Conservation (phyloP, 2,113 vertebrate species). For the Alligator sinensis region DNA sequence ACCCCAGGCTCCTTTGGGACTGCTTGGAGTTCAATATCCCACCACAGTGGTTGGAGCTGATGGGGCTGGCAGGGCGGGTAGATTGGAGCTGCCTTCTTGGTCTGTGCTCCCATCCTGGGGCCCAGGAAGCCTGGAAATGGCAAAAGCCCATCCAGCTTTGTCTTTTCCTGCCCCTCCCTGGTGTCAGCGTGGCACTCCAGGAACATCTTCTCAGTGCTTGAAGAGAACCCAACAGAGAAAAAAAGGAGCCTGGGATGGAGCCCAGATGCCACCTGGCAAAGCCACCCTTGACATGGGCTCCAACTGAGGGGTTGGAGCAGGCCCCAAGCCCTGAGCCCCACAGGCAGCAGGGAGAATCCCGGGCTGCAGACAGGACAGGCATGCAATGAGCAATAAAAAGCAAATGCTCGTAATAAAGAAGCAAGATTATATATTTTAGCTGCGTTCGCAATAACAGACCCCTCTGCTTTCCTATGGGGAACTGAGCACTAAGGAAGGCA, state of each 20-base stretch:
- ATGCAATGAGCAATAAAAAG: background rate
- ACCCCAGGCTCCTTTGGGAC: conserved; percentile 3
- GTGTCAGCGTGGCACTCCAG: background rate
- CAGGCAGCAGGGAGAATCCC: no score
- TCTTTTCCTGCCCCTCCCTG: background rate
- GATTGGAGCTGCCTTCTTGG: background rate
- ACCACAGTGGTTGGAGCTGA: background rate
- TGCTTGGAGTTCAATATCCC: background rate
- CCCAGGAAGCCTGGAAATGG: background rate
- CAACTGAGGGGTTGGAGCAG: no score
- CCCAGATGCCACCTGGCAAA: background rate
- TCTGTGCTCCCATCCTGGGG: no score
- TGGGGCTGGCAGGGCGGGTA: background rate
- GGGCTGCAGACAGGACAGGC: background rate
- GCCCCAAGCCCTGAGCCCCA: background rate
- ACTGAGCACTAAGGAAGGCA: background rate
- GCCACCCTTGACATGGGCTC: background rate
- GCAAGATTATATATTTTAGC: background rate
- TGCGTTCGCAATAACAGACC: background rate
- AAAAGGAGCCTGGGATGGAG: no score
- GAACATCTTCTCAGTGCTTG: background rate
- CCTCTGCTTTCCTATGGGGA: background rate
- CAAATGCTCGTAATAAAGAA: background rate
- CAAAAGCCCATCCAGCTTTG: background rate
- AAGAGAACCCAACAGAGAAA: background rate